Conservation (phyloP, 2,888 invertebrate genomes). For the Drosophila anomelani region DNA sequence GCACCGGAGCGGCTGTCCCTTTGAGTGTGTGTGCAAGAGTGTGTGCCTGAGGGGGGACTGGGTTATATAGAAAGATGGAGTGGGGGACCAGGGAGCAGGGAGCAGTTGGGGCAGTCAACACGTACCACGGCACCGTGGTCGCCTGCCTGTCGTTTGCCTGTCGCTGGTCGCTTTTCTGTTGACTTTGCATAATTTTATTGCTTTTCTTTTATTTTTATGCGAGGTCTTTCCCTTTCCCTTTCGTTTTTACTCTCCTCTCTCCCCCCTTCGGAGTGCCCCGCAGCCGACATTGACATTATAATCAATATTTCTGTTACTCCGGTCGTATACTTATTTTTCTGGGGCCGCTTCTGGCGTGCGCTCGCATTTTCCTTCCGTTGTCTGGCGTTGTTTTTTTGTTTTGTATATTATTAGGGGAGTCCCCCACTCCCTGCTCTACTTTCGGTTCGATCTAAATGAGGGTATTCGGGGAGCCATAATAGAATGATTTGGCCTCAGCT, state of each 20-base stretch:
- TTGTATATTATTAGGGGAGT: slow-evolving; percentile 30
- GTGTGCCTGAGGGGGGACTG: slow-evolving; percentile 9
- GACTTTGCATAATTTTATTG: slow-evolving; percentile 81
- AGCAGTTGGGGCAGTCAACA: slow-evolving; percentile 54
- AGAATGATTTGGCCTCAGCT: slow-evolving; percentile 3
- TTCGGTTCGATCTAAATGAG: slow-evolving; percentile 4
- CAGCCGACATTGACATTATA: slow-evolving; percentile 73
- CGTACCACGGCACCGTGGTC: slow-evolving; percentile 70
- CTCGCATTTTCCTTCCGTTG: slow-evolving; percentile 44
- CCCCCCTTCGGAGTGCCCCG: slow-evolving; percentile 1
- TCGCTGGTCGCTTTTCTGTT: slow-evolving; percentile 75
- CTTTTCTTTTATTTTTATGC: slow-evolving; percentile 79
- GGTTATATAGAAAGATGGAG: slow-evolving; percentile 4
- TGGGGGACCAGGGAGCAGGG: not conserved
- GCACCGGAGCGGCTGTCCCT: slow-evolving; percentile 42
- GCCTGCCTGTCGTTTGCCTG: slow-evolving; percentile 40
- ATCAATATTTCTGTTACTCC: slow-evolving; percentile 74
- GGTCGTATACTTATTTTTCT: slow-evolving; percentile 45
- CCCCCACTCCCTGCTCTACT: slow-evolving; percentile 1
- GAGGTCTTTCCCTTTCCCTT: slow-evolving; percentile 44
- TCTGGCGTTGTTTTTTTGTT: slow-evolving; percentile 7
- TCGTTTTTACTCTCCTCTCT: slow-evolving; percentile 1
- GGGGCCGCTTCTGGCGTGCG: slow-evolving; percentile 34
- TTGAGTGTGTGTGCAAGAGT: not conserved
- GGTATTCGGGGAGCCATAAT: not conserved